A percentile compares a stretch with the other conserved stretches of the same genome.
Conservation (phyloP, 2,888 invertebrate species). For the Eristalinus aeneus region DNA sequence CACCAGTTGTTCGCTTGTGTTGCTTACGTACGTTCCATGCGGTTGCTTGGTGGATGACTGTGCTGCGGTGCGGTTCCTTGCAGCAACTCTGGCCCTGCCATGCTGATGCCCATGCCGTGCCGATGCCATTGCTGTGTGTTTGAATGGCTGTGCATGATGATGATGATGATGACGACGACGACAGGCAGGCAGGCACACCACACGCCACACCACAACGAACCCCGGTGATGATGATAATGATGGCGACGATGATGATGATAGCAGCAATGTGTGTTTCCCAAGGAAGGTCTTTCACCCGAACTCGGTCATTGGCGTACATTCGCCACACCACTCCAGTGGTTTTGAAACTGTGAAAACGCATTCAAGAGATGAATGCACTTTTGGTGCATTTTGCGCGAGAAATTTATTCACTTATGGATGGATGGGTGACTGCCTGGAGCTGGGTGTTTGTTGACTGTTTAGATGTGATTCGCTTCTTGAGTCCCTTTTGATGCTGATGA, state of each 20-base stretch:
- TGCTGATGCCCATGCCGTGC: not conserved
- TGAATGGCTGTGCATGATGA: slow-evolving; percentile 4
- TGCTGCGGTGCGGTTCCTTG: slow-evolving; percentile 2
- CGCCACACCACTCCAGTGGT: slow-evolving; percentile 73
- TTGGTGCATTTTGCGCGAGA: slow-evolving; percentile 67
- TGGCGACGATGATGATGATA: slow-evolving; percentile 80
- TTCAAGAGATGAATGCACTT: slow-evolving; percentile 71
- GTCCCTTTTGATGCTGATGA: not conserved
- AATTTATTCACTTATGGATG: slow-evolving; percentile 32
- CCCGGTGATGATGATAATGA: slow-evolving; percentile 73
- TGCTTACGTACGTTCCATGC: slow-evolving; percentile 27
- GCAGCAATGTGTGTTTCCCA: slow-evolving; percentile 72
- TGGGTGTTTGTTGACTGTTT: not conserved
- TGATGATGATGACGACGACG: slow-evolving; percentile 27
- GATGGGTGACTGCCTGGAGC: slow-evolving; percentile 1
- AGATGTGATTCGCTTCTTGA: not conserved
- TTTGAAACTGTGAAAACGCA: slow-evolving; percentile 68
- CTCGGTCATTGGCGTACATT: slow-evolving; percentile 81
- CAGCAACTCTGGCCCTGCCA: slow-evolving; percentile 2
- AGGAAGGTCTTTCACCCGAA: slow-evolving; percentile 81
- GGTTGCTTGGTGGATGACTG: not conserved
- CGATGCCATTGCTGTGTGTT: slow-evolving; percentile 1
- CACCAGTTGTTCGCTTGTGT: not conserved
- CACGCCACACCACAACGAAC: slow-evolving; percentile 14
- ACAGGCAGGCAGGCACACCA: slow-evolving; percentile 11